Conservation (phyloP, 2,113 vertebrate genomes). For the Lamprologus speciosus region DNA sequence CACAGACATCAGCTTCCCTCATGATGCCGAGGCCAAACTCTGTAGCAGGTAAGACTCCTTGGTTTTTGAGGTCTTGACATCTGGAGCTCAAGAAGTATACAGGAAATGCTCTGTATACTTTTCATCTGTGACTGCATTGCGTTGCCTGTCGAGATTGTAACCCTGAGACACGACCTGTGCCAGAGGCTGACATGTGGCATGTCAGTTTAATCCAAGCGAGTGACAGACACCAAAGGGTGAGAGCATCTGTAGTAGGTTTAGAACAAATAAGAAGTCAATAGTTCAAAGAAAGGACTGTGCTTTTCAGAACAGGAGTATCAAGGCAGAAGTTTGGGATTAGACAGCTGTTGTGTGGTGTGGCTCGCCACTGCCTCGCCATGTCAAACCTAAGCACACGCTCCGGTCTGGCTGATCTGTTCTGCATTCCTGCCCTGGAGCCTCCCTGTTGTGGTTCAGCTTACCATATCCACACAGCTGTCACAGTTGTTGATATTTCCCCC, state of each 20-base stretch:
- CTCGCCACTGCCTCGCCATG: neutral
- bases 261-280: neutral
- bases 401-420: constrained; percentile 56
- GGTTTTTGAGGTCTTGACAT: neutral
- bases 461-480: constrained; percentile 62
- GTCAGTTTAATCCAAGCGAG: constrained; percentile 6
- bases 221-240: neutral
- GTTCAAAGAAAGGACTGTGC: neutral
- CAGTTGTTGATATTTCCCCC: constrained; percentile 47
- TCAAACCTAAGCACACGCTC: constrained; percentile 20
- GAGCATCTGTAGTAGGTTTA: neutral
- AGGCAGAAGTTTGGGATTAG: constrained; percentile 33
- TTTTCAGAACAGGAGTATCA: neutral
- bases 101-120: neutral
- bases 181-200: constrained; percentile 15
- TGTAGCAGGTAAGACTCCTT: constrained; percentile 83
- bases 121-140: neutral
- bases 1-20: constrained; percentile 78
- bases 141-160: neutral
- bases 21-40: constrained; percentile 98
- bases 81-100: neutral
- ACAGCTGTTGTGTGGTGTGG: constrained; percentile 55
- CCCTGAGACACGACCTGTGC: neutral
- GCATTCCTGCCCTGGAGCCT: constrained; percentile 60
- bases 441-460: constrained; percentile 44